These are phyloP conservation scores for Ormia ochracea DNA, from an alignment of 2,888 invertebrate genomes.

Conservation along the genomic window DNA sequence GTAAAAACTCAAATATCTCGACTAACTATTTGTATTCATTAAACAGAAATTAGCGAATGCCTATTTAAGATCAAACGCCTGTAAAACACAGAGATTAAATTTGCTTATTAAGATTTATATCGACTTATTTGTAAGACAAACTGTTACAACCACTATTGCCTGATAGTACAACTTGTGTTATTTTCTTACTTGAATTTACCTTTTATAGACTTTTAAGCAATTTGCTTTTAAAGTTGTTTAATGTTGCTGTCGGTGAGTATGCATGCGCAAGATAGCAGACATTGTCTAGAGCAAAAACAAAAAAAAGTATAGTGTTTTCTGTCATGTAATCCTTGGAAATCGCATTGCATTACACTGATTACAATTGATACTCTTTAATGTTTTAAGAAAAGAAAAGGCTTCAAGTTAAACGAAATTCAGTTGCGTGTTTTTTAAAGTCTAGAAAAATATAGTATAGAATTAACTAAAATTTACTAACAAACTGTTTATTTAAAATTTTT, in stretches of 20 bases:
- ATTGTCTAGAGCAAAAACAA: slow-evolving; percentile 41
- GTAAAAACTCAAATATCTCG: no score
- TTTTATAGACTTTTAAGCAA: background rate
- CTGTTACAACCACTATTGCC: background rate
- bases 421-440: background rate
- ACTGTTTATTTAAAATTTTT: no score
- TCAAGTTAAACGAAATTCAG: background rate
- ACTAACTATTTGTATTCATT: background rate
- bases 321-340: slow-evolving; percentile 50
- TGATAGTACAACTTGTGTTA: no score
- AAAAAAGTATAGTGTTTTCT: slow-evolving; percentile 3
- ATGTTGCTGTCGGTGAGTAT: background rate
- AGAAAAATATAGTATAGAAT: slow-evolving; percentile 23
- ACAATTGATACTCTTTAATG: slow-evolving; percentile 51
- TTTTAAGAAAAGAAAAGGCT: background rate
- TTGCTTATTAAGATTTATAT: slow-evolving; percentile 6
- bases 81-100: background rate
- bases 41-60: background rate
- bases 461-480: no score
- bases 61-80: background rate
- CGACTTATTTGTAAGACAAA: background rate
- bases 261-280: slow-evolving; percentile 14
- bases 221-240: slow-evolving; percentile 1
- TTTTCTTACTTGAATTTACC: background rate
- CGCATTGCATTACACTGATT: slow-evolving; percentile 57